Evolutionary conservation across 2,888 invertebrate species (phyloP), one percentile per base, ranked within the genome.

Genomic region (Stenichneumon culpator): DNA sequence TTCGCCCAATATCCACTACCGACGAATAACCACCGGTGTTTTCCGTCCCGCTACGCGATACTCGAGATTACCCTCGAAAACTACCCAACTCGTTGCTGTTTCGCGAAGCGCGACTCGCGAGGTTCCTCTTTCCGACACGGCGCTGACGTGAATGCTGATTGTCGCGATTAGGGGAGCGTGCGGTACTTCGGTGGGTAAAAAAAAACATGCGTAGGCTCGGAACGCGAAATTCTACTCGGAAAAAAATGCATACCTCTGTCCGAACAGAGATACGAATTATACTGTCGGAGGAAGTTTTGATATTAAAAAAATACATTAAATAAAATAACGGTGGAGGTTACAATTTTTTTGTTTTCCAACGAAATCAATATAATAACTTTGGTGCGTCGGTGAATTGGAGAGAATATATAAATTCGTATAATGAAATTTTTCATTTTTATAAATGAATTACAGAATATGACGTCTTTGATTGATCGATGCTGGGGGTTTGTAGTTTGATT

Each of bases 1-100:
- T 32, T 79, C 75, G 50, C 65, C 63, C 70, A 25, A 70, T 80
- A 83, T 74, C 68, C 74, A 73, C 60, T 83, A 60, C 68, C 36
- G 25, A 67, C 50, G 47, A 60, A 39, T 63, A 74, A 70, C 54
- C 54, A 14, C 75, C 70, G 54, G 47, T 36, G 57, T 80, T 57
- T 63, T 65, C 69, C 63, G 36, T 25, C 19, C 22, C 57, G 11
- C 9, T 9, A 54, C 9, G 7, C 54, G 22, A 19, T 60, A 22
- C 73, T n/a, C 52, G 19, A 60, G 63, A 11, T 63, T 70, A 39
- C 28, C 67, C 47, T 60, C 19, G 11, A 73, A 50, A 19, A 54
- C 54, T 54, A 54, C 22, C 44, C 44, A 39, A 39, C 25, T 25
- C 44, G 25, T 7, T 57, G n/a, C 39, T 25, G 57, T 73, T 73